These are phyloP conservation scores for Drosophila tripunctata DNA, from an alignment of 2,888 invertebrate genomes.

Conservation along the genomic window DNA sequence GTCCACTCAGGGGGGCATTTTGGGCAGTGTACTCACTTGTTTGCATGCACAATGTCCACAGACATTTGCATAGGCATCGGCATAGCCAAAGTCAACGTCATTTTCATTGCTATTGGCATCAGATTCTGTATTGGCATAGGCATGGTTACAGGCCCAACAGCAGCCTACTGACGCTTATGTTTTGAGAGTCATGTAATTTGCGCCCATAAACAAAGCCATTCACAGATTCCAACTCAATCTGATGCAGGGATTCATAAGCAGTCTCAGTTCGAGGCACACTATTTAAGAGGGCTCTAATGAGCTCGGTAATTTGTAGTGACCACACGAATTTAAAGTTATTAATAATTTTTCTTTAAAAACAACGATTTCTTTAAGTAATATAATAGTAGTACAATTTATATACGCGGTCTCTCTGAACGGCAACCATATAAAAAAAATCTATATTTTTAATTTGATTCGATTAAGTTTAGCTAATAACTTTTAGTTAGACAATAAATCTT, in stretches of 20 bases:
- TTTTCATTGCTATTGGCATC: background rate
- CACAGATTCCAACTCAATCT: conserved; percentile 14
- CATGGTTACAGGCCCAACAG: conserved; percentile 31
- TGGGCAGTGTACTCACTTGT: background rate
- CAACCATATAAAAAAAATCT: too few relatives aligned
- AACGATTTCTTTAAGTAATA: too few relatives aligned
- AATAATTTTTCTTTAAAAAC: too few relatives aligned
- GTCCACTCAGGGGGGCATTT: background rate
- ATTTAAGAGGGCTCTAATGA: conserved; percentile 17
- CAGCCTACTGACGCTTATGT: conserved; percentile 69
- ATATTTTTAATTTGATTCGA: too few relatives aligned
- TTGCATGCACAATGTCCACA: conserved; percentile 49
- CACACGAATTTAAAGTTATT: too few relatives aligned
- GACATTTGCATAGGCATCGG: conserved; percentile 54
- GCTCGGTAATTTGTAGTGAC: conserved; percentile 22
- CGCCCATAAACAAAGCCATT: conserved; percentile 63
- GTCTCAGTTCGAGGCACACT: conserved; percentile 19
- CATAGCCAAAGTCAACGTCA: background rate
- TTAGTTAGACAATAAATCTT: too few relatives aligned
- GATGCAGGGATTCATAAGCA: conserved; percentile 5
- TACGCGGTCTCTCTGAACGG: too few relatives aligned
- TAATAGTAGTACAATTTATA: too few relatives aligned
- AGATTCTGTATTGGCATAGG: conserved; percentile 26
- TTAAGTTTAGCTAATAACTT: too few relatives aligned
- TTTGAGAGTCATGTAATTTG: conserved; percentile 75